A percentile compares a stretch with the other conserved stretches of the same genome.
Evolutionary conservation across 2,113 vertebrate species (phyloP).

Genomic region (Scortum barcoo): DNA sequence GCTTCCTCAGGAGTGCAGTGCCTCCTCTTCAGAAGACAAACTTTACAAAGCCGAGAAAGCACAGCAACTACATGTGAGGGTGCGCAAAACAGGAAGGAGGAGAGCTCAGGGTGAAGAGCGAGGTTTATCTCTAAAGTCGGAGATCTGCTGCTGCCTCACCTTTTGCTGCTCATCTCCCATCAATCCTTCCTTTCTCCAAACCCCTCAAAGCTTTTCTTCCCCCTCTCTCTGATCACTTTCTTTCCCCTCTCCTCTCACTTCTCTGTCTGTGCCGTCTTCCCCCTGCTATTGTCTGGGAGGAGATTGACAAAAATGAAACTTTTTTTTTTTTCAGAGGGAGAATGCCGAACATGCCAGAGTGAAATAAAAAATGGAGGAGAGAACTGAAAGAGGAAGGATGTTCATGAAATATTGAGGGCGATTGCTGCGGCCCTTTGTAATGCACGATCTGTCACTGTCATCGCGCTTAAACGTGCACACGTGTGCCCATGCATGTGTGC

Average conservation of each 20-base stretch:
- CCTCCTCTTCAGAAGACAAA: conserved; percentile 46
- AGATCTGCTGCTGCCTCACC: conserved; percentile 38
- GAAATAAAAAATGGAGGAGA: conserved; percentile 24
- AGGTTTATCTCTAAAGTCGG: conserved; percentile 39
- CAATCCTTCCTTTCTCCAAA: conserved; percentile 44
- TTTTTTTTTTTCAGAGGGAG: conserved; percentile 36
- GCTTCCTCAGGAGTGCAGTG: conserved; percentile 1
- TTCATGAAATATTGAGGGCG: conserved; percentile 74
- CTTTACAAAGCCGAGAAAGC: conserved; percentile 52
- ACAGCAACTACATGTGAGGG: conserved; percentile 9
- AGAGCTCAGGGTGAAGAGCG: conserved; percentile 20
- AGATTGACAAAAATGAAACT: conserved; percentile 52
- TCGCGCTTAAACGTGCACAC: conserved; percentile 16
- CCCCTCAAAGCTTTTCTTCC: conserved; percentile 17
- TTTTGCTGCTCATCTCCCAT: conserved; percentile 39
- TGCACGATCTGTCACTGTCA: conserved; percentile 48
- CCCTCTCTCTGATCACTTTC: conserved; percentile 37
- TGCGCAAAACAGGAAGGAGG: conserved; percentile 47
- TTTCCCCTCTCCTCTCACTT: conserved; percentile 4
- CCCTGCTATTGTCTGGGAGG: conserved; percentile 33
- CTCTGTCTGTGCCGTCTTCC: conserved; percentile 17
- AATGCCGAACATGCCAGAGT: conserved; percentile 59
- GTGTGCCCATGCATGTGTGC: neutral
- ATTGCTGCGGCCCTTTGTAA: conserved; percentile 60
- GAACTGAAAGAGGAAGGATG: conserved; percentile 50